Percentiles rank a stretch among this genome's conserved stretches.
phyloP scores from a whole-genome alignment of 37 sponge, comb jelly and placozoan species.

The Halichondria panicea region DNA sequence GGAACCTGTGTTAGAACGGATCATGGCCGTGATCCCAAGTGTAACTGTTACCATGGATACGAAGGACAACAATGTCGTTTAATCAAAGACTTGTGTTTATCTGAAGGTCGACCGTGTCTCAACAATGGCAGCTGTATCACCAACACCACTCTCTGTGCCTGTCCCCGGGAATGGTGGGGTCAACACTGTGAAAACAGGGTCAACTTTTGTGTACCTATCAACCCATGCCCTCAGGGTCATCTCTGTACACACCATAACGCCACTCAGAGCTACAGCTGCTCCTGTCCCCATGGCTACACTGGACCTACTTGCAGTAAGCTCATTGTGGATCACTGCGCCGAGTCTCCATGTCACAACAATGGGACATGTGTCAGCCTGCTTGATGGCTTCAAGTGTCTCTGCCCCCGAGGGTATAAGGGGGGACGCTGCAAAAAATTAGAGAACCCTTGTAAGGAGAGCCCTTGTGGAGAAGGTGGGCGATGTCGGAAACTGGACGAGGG shows the following conservation, averaged over 20 bases:
- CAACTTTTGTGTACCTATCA: neutral
- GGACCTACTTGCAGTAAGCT: conserved; percentile 12
- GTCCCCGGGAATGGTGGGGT: neutral
- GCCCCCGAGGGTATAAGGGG: conserved; percentile 19
- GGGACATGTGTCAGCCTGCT: conserved; percentile 11
- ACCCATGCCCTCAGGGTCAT: conserved; percentile 29
- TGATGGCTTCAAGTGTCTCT: neutral
- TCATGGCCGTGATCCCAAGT: neutral
- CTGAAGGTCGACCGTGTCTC: neutral
- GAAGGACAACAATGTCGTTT: conserved; percentile 6
- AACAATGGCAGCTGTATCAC: conserved; percentile 6
- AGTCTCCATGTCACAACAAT: conserved; percentile 16
- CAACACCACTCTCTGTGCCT: neutral
- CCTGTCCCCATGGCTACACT: conserved; percentile 7
- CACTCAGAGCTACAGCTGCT: conserved; percentile 11
- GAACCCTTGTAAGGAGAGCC: conserved; percentile 23
- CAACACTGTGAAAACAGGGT: neutral
- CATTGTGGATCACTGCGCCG: neutral
- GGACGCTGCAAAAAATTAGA: neutral
- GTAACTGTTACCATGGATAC: conserved; percentile 23
- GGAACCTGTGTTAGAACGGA: conserved; percentile 5
- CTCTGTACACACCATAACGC: neutral
- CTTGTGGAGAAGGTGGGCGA: conserved; percentile 25
- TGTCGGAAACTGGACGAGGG: conserved; percentile 8
- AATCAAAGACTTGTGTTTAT: conserved; percentile 15